Evolutionary conservation across 1,140 invertebrate species (phyloP).

Genomic region (Drosophila punjabiensis): DNA sequence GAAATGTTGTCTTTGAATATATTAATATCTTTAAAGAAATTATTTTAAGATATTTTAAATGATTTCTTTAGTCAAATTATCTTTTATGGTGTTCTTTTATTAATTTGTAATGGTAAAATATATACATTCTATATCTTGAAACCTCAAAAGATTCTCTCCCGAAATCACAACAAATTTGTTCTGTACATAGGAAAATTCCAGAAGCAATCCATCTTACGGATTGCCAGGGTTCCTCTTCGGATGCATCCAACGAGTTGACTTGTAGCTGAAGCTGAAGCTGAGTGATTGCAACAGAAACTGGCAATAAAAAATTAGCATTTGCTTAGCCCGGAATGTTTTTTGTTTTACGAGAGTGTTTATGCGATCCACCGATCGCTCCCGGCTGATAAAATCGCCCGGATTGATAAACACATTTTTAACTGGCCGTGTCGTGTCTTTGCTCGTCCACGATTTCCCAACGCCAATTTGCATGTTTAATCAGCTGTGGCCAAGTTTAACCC

Average conservation of each 20-base stretch:
- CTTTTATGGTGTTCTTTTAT: too few species aligned
- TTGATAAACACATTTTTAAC: conserved; percentile 75
- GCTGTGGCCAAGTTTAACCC: conserved; percentile 66
- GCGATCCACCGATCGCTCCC: conserved; percentile 47
- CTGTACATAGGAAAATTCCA: background rate
- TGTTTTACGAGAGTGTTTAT: conserved; percentile 46
- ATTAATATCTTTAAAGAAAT: too few species aligned
- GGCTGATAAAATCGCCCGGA: conserved; percentile 67
- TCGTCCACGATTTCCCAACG: conserved; percentile 75
- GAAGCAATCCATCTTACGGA: conserved; percentile 11
- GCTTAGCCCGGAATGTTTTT: conserved; percentile 42
- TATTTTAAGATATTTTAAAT: too few species aligned
- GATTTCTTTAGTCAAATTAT: too few species aligned
- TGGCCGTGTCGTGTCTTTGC: conserved; percentile 66
- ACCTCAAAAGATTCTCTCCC: too few species aligned
- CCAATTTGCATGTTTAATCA: conserved; percentile 80
- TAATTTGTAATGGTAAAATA: too few species aligned
- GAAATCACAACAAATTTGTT: background rate
- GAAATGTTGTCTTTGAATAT: too few species aligned
- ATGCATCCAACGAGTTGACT: background rate
- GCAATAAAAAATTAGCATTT: conserved; percentile 46
- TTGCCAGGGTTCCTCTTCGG: background rate
- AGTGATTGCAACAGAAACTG: conserved; percentile 62
- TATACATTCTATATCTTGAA: too few species aligned
- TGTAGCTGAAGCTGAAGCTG: background rate